phyloP scores from a whole-genome alignment of 53 echinoderm and acorn worm genomes.

The Echinarachnius parma region DNA sequence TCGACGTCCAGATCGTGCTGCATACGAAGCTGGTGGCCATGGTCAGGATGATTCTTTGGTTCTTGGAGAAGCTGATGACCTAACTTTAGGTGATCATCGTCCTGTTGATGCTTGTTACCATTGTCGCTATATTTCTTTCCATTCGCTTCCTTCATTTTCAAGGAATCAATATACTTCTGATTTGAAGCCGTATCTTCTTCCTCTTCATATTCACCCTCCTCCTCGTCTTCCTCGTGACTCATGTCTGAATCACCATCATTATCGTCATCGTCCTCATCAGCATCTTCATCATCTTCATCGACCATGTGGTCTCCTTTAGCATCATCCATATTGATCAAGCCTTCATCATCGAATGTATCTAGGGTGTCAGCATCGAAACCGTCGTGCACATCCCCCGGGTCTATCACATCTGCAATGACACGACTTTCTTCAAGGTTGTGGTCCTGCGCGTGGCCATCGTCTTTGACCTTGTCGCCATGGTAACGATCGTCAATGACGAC shows the following conservation, averaged over 20 bases:
- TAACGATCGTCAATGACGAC: background rate
- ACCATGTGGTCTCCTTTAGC: background rate
- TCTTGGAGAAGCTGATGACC: background rate
- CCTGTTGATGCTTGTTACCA: constrained; percentile 16
- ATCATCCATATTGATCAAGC: background rate
- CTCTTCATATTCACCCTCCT: constrained; percentile 6
- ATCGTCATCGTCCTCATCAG: constrained; percentile 2
- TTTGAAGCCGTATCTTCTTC: background rate
- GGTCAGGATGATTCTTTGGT: background rate
- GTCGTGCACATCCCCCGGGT: background rate
- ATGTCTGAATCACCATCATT: background rate
- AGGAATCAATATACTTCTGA: background rate
- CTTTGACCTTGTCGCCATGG: background rate
- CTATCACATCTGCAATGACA: background rate
- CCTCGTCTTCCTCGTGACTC: background rate
- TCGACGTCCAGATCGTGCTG: constrained; percentile 10
- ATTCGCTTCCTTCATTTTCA: background rate
- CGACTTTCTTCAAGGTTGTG: background rate
- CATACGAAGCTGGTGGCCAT: background rate
- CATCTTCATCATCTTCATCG: background rate
- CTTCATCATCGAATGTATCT: background rate
- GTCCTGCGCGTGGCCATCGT: background rate
- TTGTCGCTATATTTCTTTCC: background rate
- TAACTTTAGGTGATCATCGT: background rate
- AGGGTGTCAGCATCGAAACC: background rate